Conservation (phyloP, 2,113 vertebrate genomes). For the Acrocephalus arundinaceus region DNA sequence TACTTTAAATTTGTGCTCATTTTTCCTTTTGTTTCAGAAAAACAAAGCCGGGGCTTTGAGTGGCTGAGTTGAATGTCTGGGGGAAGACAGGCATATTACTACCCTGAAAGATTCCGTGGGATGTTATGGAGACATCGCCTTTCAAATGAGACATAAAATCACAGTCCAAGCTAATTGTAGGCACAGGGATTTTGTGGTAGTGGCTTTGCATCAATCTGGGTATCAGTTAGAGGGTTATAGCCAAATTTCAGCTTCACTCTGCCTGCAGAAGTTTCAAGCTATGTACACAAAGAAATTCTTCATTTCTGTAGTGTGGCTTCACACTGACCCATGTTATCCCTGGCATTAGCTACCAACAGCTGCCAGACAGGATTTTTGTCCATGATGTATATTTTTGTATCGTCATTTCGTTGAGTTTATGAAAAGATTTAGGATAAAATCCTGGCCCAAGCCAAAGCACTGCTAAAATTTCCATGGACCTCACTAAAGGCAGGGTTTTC, state of each 20-base stretch:
- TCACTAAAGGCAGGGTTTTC: neutral
- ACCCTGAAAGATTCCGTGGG: fast-evolving
- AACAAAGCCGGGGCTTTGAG: neutral
- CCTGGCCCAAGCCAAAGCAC: neutral
- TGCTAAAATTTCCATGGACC: neutral
- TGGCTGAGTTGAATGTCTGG: neutral
- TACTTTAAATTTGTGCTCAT: neutral
- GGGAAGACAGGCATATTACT: neutral
- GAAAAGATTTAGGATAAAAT: neutral
- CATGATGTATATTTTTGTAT: neutral
- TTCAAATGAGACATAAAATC: neutral
- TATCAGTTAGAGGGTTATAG: neutral
- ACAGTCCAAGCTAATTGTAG: neutral
- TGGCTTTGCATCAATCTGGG: neutral
- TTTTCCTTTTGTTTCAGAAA: neutral
- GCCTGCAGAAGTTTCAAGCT: neutral
- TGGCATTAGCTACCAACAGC: neutral
- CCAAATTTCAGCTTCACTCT: neutral
- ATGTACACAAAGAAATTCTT: neutral
- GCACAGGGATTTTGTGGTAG: neutral
- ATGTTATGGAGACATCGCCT: fast-evolving
- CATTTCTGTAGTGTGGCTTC: neutral
- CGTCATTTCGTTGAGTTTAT: neutral
- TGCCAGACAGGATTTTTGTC: neutral
- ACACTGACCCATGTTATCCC: neutral